Base-by-base conservation (phyloP, 2,888 invertebrate genomes). In the Sinodicranocentrus sp. region DNA sequence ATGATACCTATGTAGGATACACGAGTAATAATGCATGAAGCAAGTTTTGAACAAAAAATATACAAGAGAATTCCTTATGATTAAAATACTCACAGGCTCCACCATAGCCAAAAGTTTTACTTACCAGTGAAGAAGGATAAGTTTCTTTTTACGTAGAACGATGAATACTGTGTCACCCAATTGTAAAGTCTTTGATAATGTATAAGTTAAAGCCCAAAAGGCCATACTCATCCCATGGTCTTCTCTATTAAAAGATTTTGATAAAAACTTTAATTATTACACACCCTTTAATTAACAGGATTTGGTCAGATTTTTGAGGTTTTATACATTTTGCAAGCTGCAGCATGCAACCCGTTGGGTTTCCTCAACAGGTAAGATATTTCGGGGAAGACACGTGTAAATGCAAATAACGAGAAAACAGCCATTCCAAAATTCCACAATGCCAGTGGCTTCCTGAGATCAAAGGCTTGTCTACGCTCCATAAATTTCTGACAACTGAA, bases 381-480 rank as follows among this genome's bases (percentile, higher is more conserved):
- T 73, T 86, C 86, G 8, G 86, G 86, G n/a, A 79, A 77, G 13
- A 85, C 82, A 44, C 86, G 59, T 1, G 59, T 21, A 25, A 85
- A 84, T 23, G 82, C 85, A 44, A 85, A 82, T 0, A 70, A 61
- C n/a, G 84, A 84, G 72, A 85, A 86, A 3, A 79, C 33, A 6
- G 86, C 86, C 79, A 84, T 79, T 39, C 70, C 80, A 54, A 85
- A 84, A 26, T 86, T 86, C 86, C 86, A 86, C 23, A 80, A 13
- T 17, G 83, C 83, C 19, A 86, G 44, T 13, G 72, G 65, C 57
- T 65, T 79, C 28, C 68, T 68, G 72, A 86, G 83, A 79, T 86
- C 84, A 80, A 83, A 85, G 15, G 86, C 72, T 77, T 82, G 43
- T 39, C 85, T 65, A 23, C 82, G 59, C 48, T 54, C 68, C 86